These are phyloP conservation scores for Anthophora plumipes DNA, from an alignment of 2,888 invertebrate species.

Conservation along the genomic window DNA sequence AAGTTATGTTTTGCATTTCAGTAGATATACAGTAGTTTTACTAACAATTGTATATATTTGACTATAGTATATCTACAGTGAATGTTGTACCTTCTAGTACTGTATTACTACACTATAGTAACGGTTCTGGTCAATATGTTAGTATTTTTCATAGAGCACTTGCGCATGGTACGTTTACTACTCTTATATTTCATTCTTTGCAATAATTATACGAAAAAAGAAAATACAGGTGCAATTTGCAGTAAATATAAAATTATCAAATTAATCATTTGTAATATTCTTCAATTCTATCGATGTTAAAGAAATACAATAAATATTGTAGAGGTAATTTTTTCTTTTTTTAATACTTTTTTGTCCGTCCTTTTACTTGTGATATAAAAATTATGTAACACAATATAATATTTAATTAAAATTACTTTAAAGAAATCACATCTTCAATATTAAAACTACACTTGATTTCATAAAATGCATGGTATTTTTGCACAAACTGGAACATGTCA, in stretches of 20 bases:
- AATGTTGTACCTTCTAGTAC: constrained; percentile 22
- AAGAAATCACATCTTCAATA: no score
- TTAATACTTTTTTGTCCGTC: not conserved
- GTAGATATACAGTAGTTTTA: no score
- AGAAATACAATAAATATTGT: not conserved
- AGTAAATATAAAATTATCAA: not conserved
- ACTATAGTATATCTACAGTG: not conserved
- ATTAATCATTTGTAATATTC: not conserved
- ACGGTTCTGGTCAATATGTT: constrained; percentile 32
- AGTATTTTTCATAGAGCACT: not conserved
- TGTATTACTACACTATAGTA: constrained; percentile 14
- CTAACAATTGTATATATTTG: not conserved
- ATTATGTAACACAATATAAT: not conserved
- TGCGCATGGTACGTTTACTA: not conserved
- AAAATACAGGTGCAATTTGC: not conserved
- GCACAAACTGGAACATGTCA: no score
- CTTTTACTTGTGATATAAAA: not conserved
- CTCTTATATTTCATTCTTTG: not conserved
- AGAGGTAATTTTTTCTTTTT: not conserved
- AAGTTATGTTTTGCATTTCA: no score
- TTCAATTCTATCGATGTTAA: not conserved
- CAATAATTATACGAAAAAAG: not conserved
- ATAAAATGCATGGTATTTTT: no score
- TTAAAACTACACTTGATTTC: no score
- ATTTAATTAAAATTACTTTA: no score